Base-by-base conservation (phyloP, 2,888 invertebrate genomes). In the Diaphora mendica region DNA sequence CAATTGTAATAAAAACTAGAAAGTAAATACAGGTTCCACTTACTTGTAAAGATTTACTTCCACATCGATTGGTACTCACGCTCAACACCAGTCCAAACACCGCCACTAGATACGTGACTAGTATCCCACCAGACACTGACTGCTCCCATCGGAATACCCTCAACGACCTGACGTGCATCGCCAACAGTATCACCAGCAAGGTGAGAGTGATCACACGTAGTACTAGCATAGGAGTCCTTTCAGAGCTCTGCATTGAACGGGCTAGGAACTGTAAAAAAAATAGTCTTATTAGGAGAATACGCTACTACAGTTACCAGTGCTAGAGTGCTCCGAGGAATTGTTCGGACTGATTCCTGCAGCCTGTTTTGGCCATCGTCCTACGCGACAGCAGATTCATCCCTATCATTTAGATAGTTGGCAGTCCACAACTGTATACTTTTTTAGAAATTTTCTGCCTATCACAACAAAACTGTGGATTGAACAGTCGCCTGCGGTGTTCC, bases 61-160 rank as follows among this genome's bases (percentile, higher is more conserved):
- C 85, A 30, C 87, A 85, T 0, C 72, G 62, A 0, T 82, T 70
- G 0, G 77, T 55, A 0, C 88, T 90, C 3, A 90, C 85, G 51
- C 89, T 88, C 8, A 94, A 9, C 0, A 87, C 85, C 48, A 94
- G 73, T 0, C 92, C 94, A 0, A 87, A 44, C 8, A 79, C 70
- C 0, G 87, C 86, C 3, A 94, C 68, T 67, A 82, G 76, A 68
- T 90, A 93, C 0, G 94, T 91, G n/a, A 93, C 88, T 3, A 93
- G 68, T 2, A 94, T 72, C 0, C 94, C 94, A 0, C 92, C 93
- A 7, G 91, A 87, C 17, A 93, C 90, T 0, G 91, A 85, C 69
- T 91, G 91, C 79, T 94, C 94, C 93, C 93, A 94, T 0, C 90
- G 88, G 74, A 93, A 93, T 33, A 93, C 88, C 39, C 90, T 86